These are phyloP conservation scores for Conus ventricosus DNA, from an alignment of 1,140 invertebrate genomes.

Conservation along the genomic window DNA sequence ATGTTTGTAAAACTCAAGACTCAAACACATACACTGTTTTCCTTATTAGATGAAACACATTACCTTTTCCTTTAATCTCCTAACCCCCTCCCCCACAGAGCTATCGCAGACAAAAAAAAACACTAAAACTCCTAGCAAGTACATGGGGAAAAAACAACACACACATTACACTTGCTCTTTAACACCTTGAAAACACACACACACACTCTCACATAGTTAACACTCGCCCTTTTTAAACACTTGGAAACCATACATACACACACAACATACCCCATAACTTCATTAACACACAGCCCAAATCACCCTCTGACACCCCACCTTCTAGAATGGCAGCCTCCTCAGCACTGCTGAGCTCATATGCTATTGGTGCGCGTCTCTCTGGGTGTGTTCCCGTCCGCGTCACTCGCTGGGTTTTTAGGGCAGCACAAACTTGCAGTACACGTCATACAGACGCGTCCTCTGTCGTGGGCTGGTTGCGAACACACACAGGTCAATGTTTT, in stretches of 20 bases:
- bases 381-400: slow-evolving; percentile 78
- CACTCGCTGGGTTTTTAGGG: slow-evolving; percentile 89
- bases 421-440: slow-evolving; percentile 94
- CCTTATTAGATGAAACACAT: too few species aligned
- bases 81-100: too few species aligned
- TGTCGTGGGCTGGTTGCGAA: slow-evolving; percentile 83
- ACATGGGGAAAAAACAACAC: too few species aligned
- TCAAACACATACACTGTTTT: too few species aligned
- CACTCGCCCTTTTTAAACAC: neutral
- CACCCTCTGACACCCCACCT: slow-evolving; percentile 42
- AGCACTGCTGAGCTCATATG: slow-evolving; percentile 41
- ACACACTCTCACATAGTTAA: too few species aligned
- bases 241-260: neutral
- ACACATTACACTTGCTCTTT: too few species aligned
- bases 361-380: slow-evolving; percentile 45
- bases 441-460: slow-evolving; percentile 90
- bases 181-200: too few species aligned
- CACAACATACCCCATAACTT: neutral
- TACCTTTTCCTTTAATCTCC: too few species aligned
- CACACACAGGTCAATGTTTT: neutral
- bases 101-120: too few species aligned
- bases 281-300: neutral
- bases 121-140: too few species aligned
- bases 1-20: too few species aligned
- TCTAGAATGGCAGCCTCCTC: slow-evolving; percentile 58